A percentile compares a stretch with the other conserved stretches of the same genome.
Evolutionary conservation across 1,140 invertebrate species (phyloP).

Genomic region (Penaeus indicus): DNA sequence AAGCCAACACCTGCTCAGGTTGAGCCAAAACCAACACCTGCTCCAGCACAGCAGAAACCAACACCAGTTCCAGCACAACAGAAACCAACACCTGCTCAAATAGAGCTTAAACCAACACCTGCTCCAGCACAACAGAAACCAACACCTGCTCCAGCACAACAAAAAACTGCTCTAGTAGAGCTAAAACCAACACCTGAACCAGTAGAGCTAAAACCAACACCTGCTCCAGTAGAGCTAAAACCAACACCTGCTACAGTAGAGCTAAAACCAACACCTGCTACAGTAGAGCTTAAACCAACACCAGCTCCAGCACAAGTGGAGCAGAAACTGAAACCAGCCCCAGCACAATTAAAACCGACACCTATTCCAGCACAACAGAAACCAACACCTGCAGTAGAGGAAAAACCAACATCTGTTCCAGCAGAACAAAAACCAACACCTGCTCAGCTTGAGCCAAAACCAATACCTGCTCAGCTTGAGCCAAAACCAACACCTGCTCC

Average conservation of each 20-base stretch:
- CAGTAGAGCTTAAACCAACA: not conserved
- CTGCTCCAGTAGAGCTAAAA: not conserved
- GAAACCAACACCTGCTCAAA: not conserved
- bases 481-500: conserved; percentile 4
- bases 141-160: conserved; percentile 20
- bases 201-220: not conserved
- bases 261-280: not conserved
- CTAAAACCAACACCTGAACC: conserved; percentile 13
- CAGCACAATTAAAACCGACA: not conserved
- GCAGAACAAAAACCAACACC: not conserved
- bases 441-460: not conserved
- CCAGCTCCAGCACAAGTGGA: not conserved
- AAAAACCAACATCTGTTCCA: conserved; percentile 22
- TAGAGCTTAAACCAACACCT: not conserved
- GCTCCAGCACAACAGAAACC: conserved; percentile 4
- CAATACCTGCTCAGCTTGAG: not conserved
- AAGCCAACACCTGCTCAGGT: conserved; percentile 18
- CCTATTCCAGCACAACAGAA: not conserved
- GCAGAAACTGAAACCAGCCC: not conserved
- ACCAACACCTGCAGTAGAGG: conserved; percentile 16
- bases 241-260: conserved; percentile 1
- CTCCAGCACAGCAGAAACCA: not conserved
- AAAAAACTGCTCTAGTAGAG: not conserved
- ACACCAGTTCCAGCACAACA: conserved; percentile 1
- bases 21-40: not conserved